phyloP scores from a whole-genome alignment of 2,888 invertebrate species.

The Noctua janthe region DNA sequence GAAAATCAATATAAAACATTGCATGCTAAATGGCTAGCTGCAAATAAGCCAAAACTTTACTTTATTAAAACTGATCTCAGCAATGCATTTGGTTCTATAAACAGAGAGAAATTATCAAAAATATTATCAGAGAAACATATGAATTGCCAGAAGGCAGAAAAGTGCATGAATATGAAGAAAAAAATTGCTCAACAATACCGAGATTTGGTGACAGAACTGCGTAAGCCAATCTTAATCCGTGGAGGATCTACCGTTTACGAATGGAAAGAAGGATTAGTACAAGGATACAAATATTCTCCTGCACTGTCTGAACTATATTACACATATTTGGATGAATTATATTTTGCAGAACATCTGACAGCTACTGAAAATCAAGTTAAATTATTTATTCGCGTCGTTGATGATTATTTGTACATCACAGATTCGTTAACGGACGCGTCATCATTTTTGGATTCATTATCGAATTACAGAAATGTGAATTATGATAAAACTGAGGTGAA shows the following conservation, averaged over 20 bases:
- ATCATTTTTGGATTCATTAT: slow-evolving; percentile 80
- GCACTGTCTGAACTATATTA: slow-evolving; percentile 88
- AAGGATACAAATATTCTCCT: slow-evolving; percentile 88
- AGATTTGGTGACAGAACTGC: slow-evolving; percentile 81
- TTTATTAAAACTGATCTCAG: slow-evolving; percentile 87
- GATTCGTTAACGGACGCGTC: slow-evolving; percentile 81
- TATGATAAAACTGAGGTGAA: slow-evolving; percentile 85
- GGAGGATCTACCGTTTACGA: slow-evolving; percentile 86
- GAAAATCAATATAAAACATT: slow-evolving; percentile 78
- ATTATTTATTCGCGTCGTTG: slow-evolving; percentile 85
- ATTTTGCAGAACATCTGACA: slow-evolving; percentile 76
- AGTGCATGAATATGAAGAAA: slow-evolving; percentile 75
- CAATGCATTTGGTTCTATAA: slow-evolving; percentile 88
- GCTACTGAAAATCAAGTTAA: slow-evolving; percentile 70
- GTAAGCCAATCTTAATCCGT: slow-evolving; percentile 82
- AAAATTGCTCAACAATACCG: slow-evolving; percentile 79
- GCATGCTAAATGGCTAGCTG: slow-evolving; percentile 77
- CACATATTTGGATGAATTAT: slow-evolving; percentile 80
- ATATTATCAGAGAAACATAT: slow-evolving; percentile 79
- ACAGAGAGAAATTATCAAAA: slow-evolving; percentile 78
- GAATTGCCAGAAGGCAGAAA: slow-evolving; percentile 76
- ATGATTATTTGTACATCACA: slow-evolving; percentile 88
- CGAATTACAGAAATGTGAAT: slow-evolving; percentile 85
- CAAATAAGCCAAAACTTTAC: slow-evolving; percentile 82
- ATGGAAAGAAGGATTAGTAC: slow-evolving; percentile 87